These are phyloP conservation scores for Harpalus rubripes DNA, from an alignment of 2,888 invertebrate genomes.

Conservation along the genomic window DNA sequence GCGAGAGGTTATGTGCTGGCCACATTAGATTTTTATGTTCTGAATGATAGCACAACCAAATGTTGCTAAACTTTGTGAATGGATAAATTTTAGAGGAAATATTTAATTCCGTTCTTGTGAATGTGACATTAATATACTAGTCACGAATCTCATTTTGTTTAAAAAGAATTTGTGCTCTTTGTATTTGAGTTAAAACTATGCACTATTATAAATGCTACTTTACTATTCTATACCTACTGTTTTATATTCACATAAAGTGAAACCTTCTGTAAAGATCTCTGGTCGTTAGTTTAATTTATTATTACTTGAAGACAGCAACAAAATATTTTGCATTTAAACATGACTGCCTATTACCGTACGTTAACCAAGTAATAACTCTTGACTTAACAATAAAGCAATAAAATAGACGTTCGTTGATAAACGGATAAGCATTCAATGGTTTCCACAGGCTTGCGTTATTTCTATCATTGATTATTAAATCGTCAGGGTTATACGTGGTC, in stretches of 20 bases:
- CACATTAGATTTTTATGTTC: too few species aligned
- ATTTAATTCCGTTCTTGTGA: too few species aligned
- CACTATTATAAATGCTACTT: too few species aligned
- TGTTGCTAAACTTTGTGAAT: too few species aligned
- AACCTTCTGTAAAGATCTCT: neutral
- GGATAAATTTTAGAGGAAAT: too few species aligned
- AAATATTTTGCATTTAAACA: slow-evolving; percentile 3
- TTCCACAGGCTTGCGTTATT: slow-evolving; percentile 7
- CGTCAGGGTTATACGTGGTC: slow-evolving; percentile 27
- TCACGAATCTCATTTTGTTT: too few species aligned
- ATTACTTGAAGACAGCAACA: neutral
- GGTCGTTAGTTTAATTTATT: neutral
- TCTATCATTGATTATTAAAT: slow-evolving; percentile 43
- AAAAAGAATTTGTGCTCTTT: too few species aligned
- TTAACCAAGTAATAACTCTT: slow-evolving; percentile 17
- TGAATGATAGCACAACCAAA: too few species aligned
- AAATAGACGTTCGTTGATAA: slow-evolving; percentile 11
- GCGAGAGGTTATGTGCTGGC: too few species aligned
- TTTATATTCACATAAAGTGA: neutral
- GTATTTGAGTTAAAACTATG: too few species aligned
- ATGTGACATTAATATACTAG: too few species aligned
- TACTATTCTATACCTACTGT: neutral
- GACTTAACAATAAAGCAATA: slow-evolving; percentile 15
- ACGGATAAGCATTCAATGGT: slow-evolving; percentile 23
- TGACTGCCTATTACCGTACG: neutral